Base-by-base conservation (phyloP, 2,888 invertebrate species). In the Chironomus riparius region DNA sequence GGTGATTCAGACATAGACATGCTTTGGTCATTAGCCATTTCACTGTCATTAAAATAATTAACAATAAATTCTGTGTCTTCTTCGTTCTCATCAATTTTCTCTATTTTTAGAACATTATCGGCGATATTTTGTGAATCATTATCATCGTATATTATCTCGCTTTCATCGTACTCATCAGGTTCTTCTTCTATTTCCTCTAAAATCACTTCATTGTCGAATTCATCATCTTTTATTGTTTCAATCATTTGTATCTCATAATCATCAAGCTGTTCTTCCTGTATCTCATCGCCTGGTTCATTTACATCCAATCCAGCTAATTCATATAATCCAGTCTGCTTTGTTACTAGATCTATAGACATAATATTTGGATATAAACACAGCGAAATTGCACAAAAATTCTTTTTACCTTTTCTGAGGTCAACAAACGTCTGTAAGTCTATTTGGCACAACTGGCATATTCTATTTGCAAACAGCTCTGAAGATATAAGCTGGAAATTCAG, bases 391-490 rank as follows among this genome's bases (percentile, higher is more conserved):
- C 2, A 38, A 10, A 1, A 38, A 10, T 3, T 38, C 1, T 10
- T 38, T 38, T 7, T 38, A 38, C 38, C 38, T 38, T 38, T 38
- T 38, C 74, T 21, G 1, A 74, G n/a, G 5, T 21, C 18, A 12
- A 61, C 15, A 21, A 74, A 74, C 12, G 28, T 62, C 12, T 47
- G 22, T 12, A 74, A 24, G 15, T 74, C 74, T 10, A 47, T 74
- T 6, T 65, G 48, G 15, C 74, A 74, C 4, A 74, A 22, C 18
- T 74, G 74, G 13, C 74, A 74, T 18, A 74, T 74, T 2, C 74
- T 47, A 48, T 74, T 62, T 7, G 74, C 47, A 24, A 74, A 74
- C 1, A 65, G 7, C 12, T 72, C 72, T 7, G 62, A n/a, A 18
- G n/a, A 22, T 12, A 72, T 12, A 12, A 72, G 62, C 72, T 72